phyloP scores from a whole-genome alignment of 2,888 invertebrate species.

The Lasioglossum malachurum region DNA sequence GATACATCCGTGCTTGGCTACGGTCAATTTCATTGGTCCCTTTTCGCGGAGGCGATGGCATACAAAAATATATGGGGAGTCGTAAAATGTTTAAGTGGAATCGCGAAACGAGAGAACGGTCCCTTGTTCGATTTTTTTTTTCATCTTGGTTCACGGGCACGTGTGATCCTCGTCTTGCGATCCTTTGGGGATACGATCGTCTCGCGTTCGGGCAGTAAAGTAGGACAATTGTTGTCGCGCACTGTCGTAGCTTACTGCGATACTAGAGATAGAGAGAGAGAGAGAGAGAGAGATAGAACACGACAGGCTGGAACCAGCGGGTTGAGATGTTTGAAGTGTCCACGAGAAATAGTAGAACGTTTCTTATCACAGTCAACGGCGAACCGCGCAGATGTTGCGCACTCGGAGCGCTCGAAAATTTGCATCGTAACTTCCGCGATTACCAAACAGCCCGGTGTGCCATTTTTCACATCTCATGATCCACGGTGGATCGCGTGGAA shows the following conservation, averaged over 20 bases:
- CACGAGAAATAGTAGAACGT: conserved; percentile 69
- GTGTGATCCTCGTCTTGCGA: conserved; percentile 28
- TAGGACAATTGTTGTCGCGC: conserved; percentile 53
- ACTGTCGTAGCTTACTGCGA: conserved; percentile 57
- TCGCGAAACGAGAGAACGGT: conserved; percentile 39
- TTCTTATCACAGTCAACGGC: conserved; percentile 84
- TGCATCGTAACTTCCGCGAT: conserved; percentile 16
- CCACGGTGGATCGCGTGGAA: conserved; percentile 21
- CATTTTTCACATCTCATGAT: conserved; percentile 37
- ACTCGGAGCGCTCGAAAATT: conserved; percentile 31
- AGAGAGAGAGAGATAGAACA: neutral
- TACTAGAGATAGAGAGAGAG: neutral
- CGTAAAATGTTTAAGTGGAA: conserved; percentile 53
- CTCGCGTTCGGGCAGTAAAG: conserved; percentile 52
- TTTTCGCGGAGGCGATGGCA: conserved; percentile 68
- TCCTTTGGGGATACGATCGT: conserved; percentile 8
- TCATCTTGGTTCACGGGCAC: conserved; percentile 3
- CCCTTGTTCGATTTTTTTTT: neutral
- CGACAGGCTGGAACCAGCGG: conserved; percentile 2
- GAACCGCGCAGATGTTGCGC: conserved; percentile 52
- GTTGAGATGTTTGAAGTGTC: conserved; percentile 59
- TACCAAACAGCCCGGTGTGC: conserved; percentile 28
- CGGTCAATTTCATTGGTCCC: conserved; percentile 79
- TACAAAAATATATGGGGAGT: conserved; percentile 45
- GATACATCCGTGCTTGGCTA: conserved; percentile 66